Conservation (phyloP, 2,888 invertebrate species). For the Nomada lathburiana region DNA sequence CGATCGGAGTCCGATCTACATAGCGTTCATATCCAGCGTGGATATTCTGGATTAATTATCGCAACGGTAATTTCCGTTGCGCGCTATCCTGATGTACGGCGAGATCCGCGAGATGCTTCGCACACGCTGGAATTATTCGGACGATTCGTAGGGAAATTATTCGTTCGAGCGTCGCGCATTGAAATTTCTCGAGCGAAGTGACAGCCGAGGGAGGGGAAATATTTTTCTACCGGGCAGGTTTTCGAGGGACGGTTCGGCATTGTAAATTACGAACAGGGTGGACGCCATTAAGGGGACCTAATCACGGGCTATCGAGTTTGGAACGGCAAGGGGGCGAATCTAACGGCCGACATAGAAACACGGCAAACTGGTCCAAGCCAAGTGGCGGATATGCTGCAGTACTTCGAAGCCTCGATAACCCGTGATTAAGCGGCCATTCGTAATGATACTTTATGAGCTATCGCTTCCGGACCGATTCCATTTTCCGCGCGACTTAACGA, state of each 20-base stretch:
- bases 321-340: conserved; percentile 46
- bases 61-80: conserved; percentile 5
- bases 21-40: neutral
- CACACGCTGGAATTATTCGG: neutral
- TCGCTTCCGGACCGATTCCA: conserved; percentile 63
- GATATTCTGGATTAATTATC: conserved; percentile 35
- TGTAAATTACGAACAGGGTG: conserved; percentile 50
- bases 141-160: neutral
- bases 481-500: conserved; percentile 65
- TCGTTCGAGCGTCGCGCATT: neutral
- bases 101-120: neutral
- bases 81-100: neutral
- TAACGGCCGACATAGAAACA: conserved; percentile 58
- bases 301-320: conserved; percentile 60
- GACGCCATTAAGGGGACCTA: conserved; percentile 52
- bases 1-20: conserved; percentile 23
- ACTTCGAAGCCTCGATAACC: conserved; percentile 63
- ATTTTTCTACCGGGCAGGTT: neutral
- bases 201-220: neutral
- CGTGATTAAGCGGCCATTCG: conserved; percentile 67
- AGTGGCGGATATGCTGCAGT: conserved; percentile 61
- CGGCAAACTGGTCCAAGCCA: conserved; percentile 55
- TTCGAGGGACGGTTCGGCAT: neutral
- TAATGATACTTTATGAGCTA: conserved; percentile 72
- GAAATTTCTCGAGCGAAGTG: neutral